Base-by-base conservation (phyloP, 37 sponge, comb jelly and placozoan genomes). In the Mnemiopsis leidyi region DNA sequence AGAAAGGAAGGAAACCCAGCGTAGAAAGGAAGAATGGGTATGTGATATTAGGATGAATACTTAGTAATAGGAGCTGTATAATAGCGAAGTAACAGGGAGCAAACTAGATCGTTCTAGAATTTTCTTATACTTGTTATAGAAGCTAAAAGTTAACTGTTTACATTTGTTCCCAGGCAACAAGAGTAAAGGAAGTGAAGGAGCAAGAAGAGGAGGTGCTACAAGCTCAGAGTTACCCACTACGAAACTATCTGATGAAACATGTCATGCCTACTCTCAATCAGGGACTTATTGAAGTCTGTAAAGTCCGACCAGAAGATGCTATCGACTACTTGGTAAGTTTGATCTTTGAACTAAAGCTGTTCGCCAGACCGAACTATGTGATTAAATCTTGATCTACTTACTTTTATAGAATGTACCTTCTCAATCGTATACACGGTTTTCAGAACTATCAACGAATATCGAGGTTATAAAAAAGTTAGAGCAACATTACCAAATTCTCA, bases 221-320 rank as follows among this genome's bases (percentile, higher is more conserved):
- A 90, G 71, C 94, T 20, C 95, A 95, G 76, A 93, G 94, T n/a
- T 93, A 95, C 75, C 96, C 97, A 33, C 94, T 97, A 0, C 36
- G 96, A 0, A 97, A 96, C 94, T 96, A 95, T 82, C 95, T 97
- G 25, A 97, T 96, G 96, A 93, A 93, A 23, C 94, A 96, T 90
- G 96, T 97, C 38, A 95, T 97, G 96, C 98, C 98, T n/a, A 97
- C 96, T 21, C 94, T 97, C 32, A 96, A 95, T 32, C 90, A 95
- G 68, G 97, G 96, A 0, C 94, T 97, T 21, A 94, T 96, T 25
- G 97, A 97, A 69, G 95, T 95, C 0, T 95, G 96, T 93, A 97
- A 96, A 67, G 95, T 95, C 37, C 83, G 95, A 68, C 97, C 97
- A 30, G 97, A 97, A 30, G 97, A 97, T 38, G 94, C 97, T 24